Conservation (phyloP, 2,113 vertebrate species). For the Mastomys natalensis region DNA sequence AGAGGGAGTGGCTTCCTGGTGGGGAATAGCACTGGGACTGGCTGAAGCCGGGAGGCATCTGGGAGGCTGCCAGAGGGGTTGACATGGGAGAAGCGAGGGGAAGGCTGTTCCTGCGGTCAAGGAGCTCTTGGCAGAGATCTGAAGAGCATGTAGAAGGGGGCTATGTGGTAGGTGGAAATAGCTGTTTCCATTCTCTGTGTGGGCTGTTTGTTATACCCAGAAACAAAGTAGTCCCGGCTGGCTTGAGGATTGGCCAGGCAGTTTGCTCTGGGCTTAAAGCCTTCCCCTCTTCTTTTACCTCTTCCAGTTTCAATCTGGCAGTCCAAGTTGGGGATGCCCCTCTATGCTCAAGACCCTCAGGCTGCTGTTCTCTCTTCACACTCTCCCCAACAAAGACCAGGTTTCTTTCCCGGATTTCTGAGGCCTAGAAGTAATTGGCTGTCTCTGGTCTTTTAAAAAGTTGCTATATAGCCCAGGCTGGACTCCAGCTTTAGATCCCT, state of each 20-base stretch:
- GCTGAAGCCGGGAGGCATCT: constrained; percentile 17
- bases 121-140: constrained; percentile 44
- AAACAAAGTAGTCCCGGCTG: not conserved
- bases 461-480: not conserved
- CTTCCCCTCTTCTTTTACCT: not conserved
- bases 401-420: not conserved
- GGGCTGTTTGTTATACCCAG: constrained; percentile 36
- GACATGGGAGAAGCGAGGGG: not conserved
- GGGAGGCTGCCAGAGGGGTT: not conserved
- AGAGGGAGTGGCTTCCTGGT: not conserved
- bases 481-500: not conserved
- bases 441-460: not conserved
- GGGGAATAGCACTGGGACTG: not conserved
- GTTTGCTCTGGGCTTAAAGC: not conserved
- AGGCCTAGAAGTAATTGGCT: not conserved
- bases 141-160: not conserved
- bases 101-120: constrained; percentile 21
- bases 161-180: not conserved
- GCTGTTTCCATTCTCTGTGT: constrained; percentile 26
- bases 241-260: not conserved
- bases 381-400: not conserved
- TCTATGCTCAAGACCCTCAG: not conserved
- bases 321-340: not conserved
- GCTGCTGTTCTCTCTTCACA: not conserved
- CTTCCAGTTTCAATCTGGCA: constrained; percentile 3